Conservation (phyloP, 2,113 vertebrate genomes). For the Hyla sarda region DNA sequence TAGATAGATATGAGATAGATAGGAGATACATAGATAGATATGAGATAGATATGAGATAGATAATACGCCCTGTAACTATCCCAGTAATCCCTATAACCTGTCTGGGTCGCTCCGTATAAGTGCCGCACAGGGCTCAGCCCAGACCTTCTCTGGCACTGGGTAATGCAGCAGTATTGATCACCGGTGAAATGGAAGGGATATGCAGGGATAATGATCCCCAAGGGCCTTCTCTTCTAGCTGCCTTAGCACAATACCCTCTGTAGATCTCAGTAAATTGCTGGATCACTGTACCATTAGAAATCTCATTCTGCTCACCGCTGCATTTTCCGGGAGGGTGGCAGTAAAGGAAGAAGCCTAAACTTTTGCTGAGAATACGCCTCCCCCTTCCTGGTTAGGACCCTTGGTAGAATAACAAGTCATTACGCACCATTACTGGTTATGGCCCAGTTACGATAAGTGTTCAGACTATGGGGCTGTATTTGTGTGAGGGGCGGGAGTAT, state of each 20-base stretch:
- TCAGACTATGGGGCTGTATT: no score
- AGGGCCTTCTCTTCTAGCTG: slow-evolving; percentile 13
- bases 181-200: slow-evolving; percentile 28
- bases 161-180: slow-evolving; percentile 48
- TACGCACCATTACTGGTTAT: not conserved
- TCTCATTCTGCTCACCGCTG: not conserved
- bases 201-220: slow-evolving; percentile 25
- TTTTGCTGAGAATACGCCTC: not conserved
- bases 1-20: no score
- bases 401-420: no score
- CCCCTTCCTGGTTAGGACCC: not conserved
- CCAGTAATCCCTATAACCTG: not conserved
- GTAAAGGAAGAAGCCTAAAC: not conserved
- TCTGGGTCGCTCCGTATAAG: not conserved
- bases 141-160: slow-evolving; percentile 12
- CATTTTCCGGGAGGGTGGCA: not conserved
- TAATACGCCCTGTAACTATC: not conserved
- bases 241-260: slow-evolving; percentile 23
- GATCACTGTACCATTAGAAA: slow-evolving; percentile 20
- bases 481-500: no score
- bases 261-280: slow-evolving; percentile 19
- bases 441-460: no score
- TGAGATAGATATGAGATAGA: not conserved
- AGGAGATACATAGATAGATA: no score
- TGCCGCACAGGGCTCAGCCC: not conserved